Percentiles rank a stretch among this genome's conserved stretches.
Evolutionary conservation across 2,113 vertebrate species (phyloP).

Genomic region (Ursus arctos): DNA sequence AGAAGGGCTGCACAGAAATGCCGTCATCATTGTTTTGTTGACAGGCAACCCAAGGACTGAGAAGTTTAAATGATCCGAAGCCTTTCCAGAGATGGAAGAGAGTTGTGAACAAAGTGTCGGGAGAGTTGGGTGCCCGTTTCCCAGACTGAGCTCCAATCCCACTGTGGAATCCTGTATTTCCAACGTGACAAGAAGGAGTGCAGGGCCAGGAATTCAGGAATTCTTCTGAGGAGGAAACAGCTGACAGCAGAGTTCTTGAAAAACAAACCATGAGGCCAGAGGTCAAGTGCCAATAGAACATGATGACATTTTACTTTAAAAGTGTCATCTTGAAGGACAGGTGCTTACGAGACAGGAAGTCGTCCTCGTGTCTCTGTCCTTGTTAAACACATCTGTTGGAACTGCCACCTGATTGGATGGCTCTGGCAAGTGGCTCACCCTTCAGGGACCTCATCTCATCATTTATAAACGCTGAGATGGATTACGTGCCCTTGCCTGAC

Average conservation of each 20-base stretch:
- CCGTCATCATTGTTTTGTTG: neutral
- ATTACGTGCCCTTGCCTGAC: neutral
- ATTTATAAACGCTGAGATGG: too few species aligned
- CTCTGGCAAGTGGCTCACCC: neutral
- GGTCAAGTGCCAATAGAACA: neutral
- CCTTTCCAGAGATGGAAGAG: neutral
- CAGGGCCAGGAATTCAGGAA: neutral
- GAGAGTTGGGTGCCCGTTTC: too few species aligned
- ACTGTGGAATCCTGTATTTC: rapidly evolving
- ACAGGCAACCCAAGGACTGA: neutral
- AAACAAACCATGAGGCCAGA: neutral
- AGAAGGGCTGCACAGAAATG: neutral
- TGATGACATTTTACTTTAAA: neutral
- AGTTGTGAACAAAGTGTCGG: too few species aligned
- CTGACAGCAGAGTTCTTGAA: neutral
- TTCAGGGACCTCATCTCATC: neutral
- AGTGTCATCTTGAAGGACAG: neutral
- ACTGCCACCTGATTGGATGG: rapidly evolving
- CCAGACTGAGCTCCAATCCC: rapidly evolving
- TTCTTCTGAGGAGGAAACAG: too few species aligned
- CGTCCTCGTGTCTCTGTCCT: rapidly evolving
- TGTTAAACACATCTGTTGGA: rapidly evolving
- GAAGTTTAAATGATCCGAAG: neutral
- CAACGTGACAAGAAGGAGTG: neutral
- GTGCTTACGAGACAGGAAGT: neutral